phyloP scores from a whole-genome alignment of 2,797 vertebrate genomes.

The Macropodus opercularis region DNA sequence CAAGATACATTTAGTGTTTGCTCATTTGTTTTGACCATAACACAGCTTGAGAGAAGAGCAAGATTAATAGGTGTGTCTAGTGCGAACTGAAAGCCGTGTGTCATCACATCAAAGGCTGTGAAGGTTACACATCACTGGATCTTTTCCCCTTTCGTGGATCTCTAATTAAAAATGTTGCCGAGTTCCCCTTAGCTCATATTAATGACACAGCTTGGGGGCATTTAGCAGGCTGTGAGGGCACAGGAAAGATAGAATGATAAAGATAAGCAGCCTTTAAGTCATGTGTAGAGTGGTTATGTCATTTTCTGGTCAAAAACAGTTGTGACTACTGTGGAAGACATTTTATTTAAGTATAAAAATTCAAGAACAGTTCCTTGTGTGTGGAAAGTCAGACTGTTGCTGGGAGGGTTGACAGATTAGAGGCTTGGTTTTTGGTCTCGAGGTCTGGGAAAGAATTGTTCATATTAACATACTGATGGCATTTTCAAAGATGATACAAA shows the following conservation, averaged over 20 bases:
- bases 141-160: constrained; percentile 45
- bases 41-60: constrained; percentile 62
- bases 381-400: constrained; percentile 32
- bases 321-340: constrained; percentile 8
- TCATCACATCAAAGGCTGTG: constrained; percentile 65
- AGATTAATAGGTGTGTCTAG: constrained; percentile 50
- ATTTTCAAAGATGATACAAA: constrained; percentile 50
- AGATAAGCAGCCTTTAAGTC: constrained; percentile 33
- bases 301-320: constrained; percentile 21
- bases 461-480: constrained; percentile 63
- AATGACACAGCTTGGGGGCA: constrained; percentile 54
- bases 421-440: constrained; percentile 35
- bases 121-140: constrained; percentile 58
- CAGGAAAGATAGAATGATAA: constrained; percentile 26
- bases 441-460: constrained; percentile 49
- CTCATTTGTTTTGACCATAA: constrained; percentile 72
- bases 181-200: constrained; percentile 64
- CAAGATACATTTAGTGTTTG: constrained; percentile 43
- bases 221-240: constrained; percentile 28
- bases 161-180: constrained; percentile 71
- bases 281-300: background rate
- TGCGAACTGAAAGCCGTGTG: constrained; percentile 48
- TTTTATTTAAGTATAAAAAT: constrained; percentile 29
- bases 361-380: constrained; percentile 9
- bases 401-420: constrained; percentile 49